A percentile compares a stretch with the other conserved stretches of the same genome.
Conservation (phyloP, 2,888 invertebrate genomes). For the Napeogenes inachia region DNA sequence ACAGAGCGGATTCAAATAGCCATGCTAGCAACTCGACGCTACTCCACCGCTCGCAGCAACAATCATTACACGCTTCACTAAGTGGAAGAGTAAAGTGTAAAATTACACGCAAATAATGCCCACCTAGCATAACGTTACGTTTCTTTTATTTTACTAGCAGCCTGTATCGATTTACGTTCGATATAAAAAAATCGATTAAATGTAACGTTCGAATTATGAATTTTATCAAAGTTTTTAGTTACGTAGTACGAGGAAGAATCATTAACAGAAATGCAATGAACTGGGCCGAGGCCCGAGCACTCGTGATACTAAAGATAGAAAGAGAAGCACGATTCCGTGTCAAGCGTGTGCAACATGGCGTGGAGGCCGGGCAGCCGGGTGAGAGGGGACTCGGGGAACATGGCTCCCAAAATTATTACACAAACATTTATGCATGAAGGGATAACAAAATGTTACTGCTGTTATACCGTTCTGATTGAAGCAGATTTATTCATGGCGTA, state of each 20-base stretch:
- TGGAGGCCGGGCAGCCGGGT: slow-evolving; percentile 34
- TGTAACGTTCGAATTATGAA: no score
- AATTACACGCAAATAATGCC: slow-evolving; percentile 57
- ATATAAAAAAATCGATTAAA: background rate
- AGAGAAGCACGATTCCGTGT: slow-evolving; percentile 48
- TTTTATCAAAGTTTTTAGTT: background rate
- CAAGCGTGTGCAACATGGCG: slow-evolving; percentile 47
- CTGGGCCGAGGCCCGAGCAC: slow-evolving; percentile 6
- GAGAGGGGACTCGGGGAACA: slow-evolving; percentile 46
- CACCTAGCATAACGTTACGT: slow-evolving; percentile 30
- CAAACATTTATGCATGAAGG: slow-evolving; percentile 74
- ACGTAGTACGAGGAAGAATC: background rate
- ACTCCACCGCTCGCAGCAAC: slow-evolving; percentile 43
- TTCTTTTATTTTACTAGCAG: slow-evolving; percentile 17
- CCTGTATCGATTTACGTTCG: background rate
- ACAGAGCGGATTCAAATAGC: slow-evolving; percentile 45
- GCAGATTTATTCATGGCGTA: slow-evolving; percentile 49
- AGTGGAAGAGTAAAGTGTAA: slow-evolving; percentile 62
- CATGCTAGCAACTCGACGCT: slow-evolving; percentile 33
- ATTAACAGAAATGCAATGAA: slow-evolving; percentile 11
- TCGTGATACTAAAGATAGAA: slow-evolving; percentile 46
- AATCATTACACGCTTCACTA: slow-evolving; percentile 66
- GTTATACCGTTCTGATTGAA: slow-evolving; percentile 57
- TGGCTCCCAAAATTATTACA: slow-evolving; percentile 66
- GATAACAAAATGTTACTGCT: slow-evolving; percentile 64